phyloP scores from a whole-genome alignment of 2,888 invertebrate species.

The Erannis defoliaria region DNA sequence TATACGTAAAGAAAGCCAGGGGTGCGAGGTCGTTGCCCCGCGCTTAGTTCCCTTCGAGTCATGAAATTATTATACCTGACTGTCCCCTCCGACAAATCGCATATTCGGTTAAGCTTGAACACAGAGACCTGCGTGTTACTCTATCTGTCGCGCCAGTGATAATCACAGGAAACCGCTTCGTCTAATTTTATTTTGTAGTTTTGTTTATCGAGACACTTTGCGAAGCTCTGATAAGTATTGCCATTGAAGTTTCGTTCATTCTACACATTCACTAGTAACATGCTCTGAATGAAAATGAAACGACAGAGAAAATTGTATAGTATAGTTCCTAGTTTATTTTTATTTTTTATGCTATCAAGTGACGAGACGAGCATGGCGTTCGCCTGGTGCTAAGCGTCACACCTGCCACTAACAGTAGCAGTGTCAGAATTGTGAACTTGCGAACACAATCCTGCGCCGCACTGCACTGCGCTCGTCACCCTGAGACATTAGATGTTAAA shows the following conservation, averaged over 20 bases:
- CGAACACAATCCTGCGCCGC: no score
- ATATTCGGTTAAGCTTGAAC: slow-evolving; percentile 47
- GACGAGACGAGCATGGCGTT: no score
- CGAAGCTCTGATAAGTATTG: slow-evolving; percentile 5
- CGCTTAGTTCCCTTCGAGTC: slow-evolving; percentile 62
- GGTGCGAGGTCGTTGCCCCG: slow-evolving; percentile 75
- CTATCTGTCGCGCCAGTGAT: slow-evolving; percentile 22
- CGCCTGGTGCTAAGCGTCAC: no score
- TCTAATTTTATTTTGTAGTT: slow-evolving; percentile 16
- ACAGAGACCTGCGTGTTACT: slow-evolving; percentile 14
- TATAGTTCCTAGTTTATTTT: no score
- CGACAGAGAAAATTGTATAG: no score
- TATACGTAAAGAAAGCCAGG: slow-evolving; percentile 71
- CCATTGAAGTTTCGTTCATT: not conserved
- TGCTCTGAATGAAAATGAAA: not conserved
- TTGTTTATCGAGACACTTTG: not conserved
- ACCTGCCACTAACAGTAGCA: no score
- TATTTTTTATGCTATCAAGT: no score
- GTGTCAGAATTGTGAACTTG: no score
- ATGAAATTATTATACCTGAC: slow-evolving; percentile 64
- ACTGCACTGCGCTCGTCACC: no score
- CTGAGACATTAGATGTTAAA: no score
- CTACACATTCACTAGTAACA: not conserved
- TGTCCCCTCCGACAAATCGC: slow-evolving; percentile 46
- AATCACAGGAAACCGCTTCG: slow-evolving; percentile 3